These are phyloP conservation scores for Pyrgilauda ruficollis DNA, from an alignment of 2,113 vertebrate genomes.

Conservation along the genomic window DNA sequence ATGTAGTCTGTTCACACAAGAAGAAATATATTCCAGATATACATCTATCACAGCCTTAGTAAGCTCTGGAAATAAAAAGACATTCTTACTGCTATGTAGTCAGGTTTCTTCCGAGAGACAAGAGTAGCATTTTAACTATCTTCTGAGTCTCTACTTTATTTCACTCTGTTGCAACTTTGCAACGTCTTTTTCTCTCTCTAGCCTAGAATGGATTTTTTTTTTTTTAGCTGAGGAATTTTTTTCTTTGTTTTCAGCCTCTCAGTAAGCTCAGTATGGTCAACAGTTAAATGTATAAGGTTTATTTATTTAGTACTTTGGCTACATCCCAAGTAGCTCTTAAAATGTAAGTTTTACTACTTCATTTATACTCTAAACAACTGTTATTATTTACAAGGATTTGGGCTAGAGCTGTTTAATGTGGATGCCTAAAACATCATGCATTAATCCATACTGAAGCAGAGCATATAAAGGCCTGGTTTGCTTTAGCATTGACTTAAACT, in stretches of 20 bases:
- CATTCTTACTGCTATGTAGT: neutral
- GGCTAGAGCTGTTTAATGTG: neutral
- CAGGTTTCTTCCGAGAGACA: slow-evolving; percentile 22
- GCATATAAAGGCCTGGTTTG: neutral
- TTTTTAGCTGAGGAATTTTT: neutral
- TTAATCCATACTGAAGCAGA: neutral
- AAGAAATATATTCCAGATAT: slow-evolving; percentile 32
- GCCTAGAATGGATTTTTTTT: neutral
- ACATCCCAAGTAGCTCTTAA: slow-evolving; percentile 8
- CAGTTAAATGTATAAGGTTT: neutral
- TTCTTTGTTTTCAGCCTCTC: neutral
- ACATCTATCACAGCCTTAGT: slow-evolving; percentile 28
- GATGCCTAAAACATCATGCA: neutral
- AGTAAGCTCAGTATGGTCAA: neutral
- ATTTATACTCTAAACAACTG: neutral
- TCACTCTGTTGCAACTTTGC: neutral
- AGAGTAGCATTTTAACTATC: slow-evolving; percentile 48
- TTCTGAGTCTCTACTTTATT: slow-evolving; percentile 9
- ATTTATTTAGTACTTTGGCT: neutral
- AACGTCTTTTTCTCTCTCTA: neutral
- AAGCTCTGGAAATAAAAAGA: slow-evolving; percentile 28
- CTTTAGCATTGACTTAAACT: neutral
- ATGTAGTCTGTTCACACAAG: neutral
- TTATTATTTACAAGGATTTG: slow-evolving; percentile 38
- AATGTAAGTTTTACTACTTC: neutral